Evolutionary conservation across 92 coral and sea anemone species (phyloP).

Genomic region (Palythoa grandis): DNA sequence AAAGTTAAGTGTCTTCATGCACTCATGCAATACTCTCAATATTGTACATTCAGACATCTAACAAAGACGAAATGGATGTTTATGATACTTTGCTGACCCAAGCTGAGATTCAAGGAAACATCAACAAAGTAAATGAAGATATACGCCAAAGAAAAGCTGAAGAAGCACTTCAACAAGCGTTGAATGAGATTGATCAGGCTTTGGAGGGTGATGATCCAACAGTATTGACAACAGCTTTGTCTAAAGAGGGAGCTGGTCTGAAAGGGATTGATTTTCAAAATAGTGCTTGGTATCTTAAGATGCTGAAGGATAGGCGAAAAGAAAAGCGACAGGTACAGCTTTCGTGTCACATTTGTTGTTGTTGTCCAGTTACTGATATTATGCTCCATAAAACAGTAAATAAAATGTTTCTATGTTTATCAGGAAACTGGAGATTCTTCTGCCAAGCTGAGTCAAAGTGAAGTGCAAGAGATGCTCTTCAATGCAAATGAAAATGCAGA

Average conservation of each 20-base stretch:
- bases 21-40: too few relatives aligned
- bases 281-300: conserved; percentile 83
- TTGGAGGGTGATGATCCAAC: conserved; percentile 68
- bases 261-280: conserved; percentile 66
- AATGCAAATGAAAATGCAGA: conserved; percentile 85
- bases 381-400: background rate
- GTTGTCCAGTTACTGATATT: background rate
- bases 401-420: background rate
- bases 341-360: background rate
- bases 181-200: conserved; percentile 70
- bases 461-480: conserved; percentile 76
- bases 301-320: conserved; percentile 59
- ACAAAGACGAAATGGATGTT: conserved; percentile 80
- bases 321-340: conserved; percentile 75
- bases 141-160: conserved; percentile 74
- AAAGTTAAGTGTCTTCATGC: too few relatives aligned
- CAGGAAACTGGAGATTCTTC: conserved; percentile 69
- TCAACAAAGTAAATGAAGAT: conserved; percentile 85
- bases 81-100: conserved; percentile 94
- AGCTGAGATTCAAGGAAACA: conserved; percentile 96
- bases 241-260: conserved; percentile 68
- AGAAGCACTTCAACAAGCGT: conserved; percentile 67
- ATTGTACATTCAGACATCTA: conserved; percentile 75
- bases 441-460: conserved; percentile 77
- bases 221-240: conserved; percentile 59